A percentile compares a stretch with the other conserved stretches of the same genome.
Conservation (phyloP, 2,888 invertebrate genomes). For the Dichetophora obliterata region DNA sequence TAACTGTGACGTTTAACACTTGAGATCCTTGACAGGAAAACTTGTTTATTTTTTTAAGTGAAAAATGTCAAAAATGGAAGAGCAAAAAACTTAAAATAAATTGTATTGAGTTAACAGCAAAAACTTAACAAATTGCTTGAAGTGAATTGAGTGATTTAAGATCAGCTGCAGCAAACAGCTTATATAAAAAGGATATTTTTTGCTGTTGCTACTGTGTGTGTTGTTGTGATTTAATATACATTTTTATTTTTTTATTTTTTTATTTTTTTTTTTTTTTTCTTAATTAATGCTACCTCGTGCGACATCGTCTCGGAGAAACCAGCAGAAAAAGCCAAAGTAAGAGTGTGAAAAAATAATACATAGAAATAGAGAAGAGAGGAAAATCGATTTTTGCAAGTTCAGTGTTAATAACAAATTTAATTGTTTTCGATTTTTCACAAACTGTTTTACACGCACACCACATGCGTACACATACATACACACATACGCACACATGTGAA, state of each 20-base stretch:
- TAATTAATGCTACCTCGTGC: not conserved
- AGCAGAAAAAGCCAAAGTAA: not conserved
- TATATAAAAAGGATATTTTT: not conserved
- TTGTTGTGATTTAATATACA: not conserved
- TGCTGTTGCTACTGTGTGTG: not conserved
- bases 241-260: too few species aligned
- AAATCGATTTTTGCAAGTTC: conserved; percentile 50
- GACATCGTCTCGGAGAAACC: not conserved
- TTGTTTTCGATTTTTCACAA: conserved; percentile 54
- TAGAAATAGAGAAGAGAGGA: not conserved
- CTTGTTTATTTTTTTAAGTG: not conserved
- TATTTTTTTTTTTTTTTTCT: not conserved
- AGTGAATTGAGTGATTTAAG: not conserved
- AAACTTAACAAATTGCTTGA: not conserved
- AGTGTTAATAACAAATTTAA: conserved; percentile 65
- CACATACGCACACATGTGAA: conserved; percentile 34
- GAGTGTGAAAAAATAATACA: not conserved
- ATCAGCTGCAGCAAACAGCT: not conserved
- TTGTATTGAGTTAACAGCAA: too few species aligned
- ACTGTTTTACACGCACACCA: not conserved
- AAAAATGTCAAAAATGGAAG: not conserved
- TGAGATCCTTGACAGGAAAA: not conserved
- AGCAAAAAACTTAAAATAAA: too few species aligned
- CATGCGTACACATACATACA: not conserved
- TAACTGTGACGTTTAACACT: not conserved